Conservation (phyloP, 1,140 invertebrate genomes). For the Nephila pilipes region DNA sequence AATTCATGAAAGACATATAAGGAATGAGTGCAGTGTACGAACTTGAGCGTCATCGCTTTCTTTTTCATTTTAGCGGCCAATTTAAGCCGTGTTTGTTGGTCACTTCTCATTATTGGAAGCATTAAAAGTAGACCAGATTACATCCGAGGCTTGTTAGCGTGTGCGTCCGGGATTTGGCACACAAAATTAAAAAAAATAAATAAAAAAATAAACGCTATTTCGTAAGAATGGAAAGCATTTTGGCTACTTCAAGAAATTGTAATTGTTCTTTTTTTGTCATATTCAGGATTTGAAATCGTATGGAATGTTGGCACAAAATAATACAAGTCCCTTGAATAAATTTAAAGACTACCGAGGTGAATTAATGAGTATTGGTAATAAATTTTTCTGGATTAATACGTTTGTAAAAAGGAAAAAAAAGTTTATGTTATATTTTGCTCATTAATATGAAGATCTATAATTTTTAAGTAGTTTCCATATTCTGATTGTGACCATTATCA, state of each 20-base stretch:
- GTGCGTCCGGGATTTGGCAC: not conserved
- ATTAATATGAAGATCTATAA: too few species aligned
- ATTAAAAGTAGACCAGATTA: not conserved
- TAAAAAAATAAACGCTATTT: not conserved
- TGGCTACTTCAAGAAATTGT: not conserved
- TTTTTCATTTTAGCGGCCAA: conserved; percentile 20
- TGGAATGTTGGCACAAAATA: too few species aligned
- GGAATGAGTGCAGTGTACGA: conserved; percentile 2
- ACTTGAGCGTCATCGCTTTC: not conserved
- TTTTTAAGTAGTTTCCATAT: too few species aligned
- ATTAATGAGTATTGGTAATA: too few species aligned
- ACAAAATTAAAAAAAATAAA: too few species aligned
- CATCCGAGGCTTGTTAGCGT: conserved; percentile 40
- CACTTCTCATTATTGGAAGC: conserved; percentile 41
- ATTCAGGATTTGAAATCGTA: not conserved
- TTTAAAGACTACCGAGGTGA: too few species aligned
- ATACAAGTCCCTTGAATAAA: too few species aligned
- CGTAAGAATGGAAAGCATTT: not conserved
- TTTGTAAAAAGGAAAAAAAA: too few species aligned
- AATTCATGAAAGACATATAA: conserved; percentile 24
- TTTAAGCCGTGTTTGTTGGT: conserved; percentile 57
- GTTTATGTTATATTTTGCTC: too few species aligned
- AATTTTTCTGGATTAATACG: too few species aligned
- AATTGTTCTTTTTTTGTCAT: not conserved
- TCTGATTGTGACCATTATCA: too few species aligned